Conservation (phyloP, 2,113 vertebrate species). For the Clarias macrocephalus region DNA sequence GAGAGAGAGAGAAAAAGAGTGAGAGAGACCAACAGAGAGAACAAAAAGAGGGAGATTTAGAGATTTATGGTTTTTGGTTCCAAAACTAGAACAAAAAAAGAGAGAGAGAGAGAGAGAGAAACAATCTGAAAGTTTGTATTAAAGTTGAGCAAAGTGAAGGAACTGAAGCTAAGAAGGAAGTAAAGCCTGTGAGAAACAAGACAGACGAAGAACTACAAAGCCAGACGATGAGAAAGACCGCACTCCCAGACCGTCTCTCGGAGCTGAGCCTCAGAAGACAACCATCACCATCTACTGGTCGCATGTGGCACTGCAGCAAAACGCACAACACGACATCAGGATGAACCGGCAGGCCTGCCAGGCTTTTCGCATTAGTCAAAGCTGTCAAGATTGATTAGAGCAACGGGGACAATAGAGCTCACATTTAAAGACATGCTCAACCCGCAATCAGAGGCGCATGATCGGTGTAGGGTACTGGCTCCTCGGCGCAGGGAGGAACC, state of each 20-base stretch:
- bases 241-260: not conserved
- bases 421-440: slow-evolving; percentile 63
- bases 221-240: not conserved
- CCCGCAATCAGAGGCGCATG: slow-evolving; percentile 67
- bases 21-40: not conserved
- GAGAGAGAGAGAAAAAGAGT: slow-evolving; percentile 29
- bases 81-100: slow-evolving; percentile 25
- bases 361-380: slow-evolving; percentile 65
- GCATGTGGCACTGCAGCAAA: slow-evolving; percentile 34
- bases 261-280: slow-evolving; percentile 68
- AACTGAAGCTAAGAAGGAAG: slow-evolving; percentile 9
- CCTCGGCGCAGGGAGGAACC: not conserved
- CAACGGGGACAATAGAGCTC: slow-evolving; percentile 67
- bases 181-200: not conserved
- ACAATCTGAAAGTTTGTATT: not conserved
- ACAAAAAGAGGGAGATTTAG: slow-evolving; percentile 40
- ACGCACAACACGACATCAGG: not conserved
- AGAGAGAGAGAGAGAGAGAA: not conserved
- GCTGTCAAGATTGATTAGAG: slow-evolving; percentile 75
- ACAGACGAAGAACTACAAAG: not conserved
- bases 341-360: slow-evolving; percentile 59
- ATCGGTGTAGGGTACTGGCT: not conserved
- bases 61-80: not conserved
- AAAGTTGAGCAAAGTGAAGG: not conserved
- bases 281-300: slow-evolving; percentile 80